phyloP scores from a whole-genome alignment of 2,888 invertebrate genomes.

The Orchesellides sinensis region DNA sequence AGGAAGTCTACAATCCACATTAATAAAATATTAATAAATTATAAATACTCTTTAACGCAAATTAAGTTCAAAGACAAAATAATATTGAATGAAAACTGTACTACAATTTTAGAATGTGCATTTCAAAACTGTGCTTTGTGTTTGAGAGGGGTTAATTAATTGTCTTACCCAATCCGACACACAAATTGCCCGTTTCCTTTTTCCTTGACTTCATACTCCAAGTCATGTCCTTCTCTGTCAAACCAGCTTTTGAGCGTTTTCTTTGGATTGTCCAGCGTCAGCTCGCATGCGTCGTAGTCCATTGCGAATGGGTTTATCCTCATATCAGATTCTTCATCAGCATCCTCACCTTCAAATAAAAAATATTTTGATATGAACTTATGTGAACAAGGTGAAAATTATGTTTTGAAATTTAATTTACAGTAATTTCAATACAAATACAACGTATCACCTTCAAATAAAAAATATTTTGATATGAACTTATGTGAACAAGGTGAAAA shows the following conservation, averaged over 20 bases:
- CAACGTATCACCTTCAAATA: constrained; percentile 77
- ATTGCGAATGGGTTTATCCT: constrained; percentile 88
- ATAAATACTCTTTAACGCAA: neutral
- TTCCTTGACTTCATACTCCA: constrained; percentile 92
- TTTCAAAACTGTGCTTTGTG: no score
- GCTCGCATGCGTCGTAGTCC: constrained; percentile 78
- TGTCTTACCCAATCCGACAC: constrained; percentile 83
- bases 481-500: no score
- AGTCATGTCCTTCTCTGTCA: constrained; percentile 93
- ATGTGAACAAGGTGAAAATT: no score
- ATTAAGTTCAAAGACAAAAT: neutral
- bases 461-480: no score
- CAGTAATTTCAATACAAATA: constrained; percentile 77
- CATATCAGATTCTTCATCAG: constrained; percentile 89
- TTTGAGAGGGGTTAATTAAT: neutral
- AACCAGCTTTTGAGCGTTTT: constrained; percentile 95
- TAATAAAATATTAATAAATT: neutral
- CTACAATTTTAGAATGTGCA: no score
- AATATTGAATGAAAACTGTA: no score
- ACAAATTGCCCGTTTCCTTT: constrained; percentile 90
- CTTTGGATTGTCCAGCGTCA: constrained; percentile 96
- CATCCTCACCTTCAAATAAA: constrained; percentile 82
- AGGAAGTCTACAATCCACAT: constrained; percentile 82
- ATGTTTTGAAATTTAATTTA: no score
- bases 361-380: no score